These are phyloP conservation scores for Glyptemys insculpta DNA, from an alignment of 2,797 vertebrate species.

Conservation along the genomic window DNA sequence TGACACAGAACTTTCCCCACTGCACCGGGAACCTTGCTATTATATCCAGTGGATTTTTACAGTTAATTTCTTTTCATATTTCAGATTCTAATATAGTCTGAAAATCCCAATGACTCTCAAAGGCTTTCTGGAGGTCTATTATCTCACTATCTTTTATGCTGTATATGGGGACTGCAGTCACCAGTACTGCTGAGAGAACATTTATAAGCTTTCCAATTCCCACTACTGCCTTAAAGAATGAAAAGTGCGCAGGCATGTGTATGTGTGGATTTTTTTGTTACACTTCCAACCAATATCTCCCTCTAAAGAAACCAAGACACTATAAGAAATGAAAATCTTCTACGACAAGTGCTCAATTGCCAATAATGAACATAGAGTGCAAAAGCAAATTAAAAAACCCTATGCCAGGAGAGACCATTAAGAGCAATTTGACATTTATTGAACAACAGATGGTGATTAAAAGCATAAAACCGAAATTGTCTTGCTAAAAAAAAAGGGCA, in stretches of 20 bases:
- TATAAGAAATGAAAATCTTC: slow-evolving; percentile 70
- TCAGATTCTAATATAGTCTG: slow-evolving; percentile 48
- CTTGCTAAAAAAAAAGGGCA: slow-evolving; percentile 79
- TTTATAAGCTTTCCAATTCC: slow-evolving; percentile 63
- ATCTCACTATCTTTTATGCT: slow-evolving; percentile 36
- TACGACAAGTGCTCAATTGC: slow-evolving; percentile 72
- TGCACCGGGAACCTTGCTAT: slow-evolving; percentile 4
- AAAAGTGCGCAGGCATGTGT: neutral
- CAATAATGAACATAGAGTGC: slow-evolving; percentile 76
- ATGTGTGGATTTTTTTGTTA: slow-evolving; percentile 47
- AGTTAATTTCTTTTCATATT: slow-evolving; percentile 33
- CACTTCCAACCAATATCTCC: slow-evolving; percentile 58
- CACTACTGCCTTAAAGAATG: slow-evolving; percentile 46
- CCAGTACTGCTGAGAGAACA: slow-evolving; percentile 50
- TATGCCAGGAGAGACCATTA: slow-evolving; percentile 78
- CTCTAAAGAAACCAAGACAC: slow-evolving; percentile 69
- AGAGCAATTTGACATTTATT: slow-evolving; percentile 83
- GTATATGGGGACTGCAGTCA: slow-evolving; percentile 51
- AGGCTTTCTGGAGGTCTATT: slow-evolving; percentile 53
- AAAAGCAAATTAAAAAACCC: slow-evolving; percentile 78
- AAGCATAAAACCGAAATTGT: slow-evolving; percentile 82
- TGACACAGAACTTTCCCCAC: neutral
- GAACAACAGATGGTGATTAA: slow-evolving; percentile 85
- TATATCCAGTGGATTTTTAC: neutral
- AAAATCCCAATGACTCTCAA: slow-evolving; percentile 26